These are phyloP conservation scores for Amphipyra berbera DNA, from an alignment of 2,888 invertebrate genomes.

Conservation along the genomic window DNA sequence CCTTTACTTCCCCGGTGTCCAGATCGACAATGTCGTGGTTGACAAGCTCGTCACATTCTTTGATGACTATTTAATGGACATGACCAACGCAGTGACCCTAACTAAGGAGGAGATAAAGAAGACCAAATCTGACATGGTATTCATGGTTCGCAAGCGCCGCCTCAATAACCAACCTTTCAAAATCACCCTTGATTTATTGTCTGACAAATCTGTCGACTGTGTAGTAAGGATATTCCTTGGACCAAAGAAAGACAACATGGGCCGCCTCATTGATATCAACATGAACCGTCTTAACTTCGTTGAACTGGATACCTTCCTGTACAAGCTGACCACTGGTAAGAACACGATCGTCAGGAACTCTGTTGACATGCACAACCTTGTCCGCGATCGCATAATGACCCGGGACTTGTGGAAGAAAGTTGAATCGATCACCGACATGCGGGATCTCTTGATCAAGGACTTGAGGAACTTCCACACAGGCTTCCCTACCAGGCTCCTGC, in stretches of 20 bases:
- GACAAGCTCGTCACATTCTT: constrained; percentile 92
- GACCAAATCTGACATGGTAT: constrained; percentile 83
- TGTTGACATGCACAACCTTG: constrained; percentile 91
- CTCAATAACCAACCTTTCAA: constrained; percentile 92
- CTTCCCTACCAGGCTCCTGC: constrained; percentile 92
- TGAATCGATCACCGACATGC: constrained; percentile 85
- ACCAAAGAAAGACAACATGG: constrained; percentile 91
- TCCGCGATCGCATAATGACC: constrained; percentile 92
- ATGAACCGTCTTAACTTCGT: constrained; percentile 91
- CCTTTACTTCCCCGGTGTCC: constrained; percentile 91
- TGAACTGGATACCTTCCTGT: constrained; percentile 91
- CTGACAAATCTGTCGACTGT: constrained; percentile 89
- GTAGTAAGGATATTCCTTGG: constrained; percentile 92
- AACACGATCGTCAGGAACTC: constrained; percentile 92
- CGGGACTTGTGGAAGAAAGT: constrained; percentile 91
- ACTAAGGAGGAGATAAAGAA: constrained; percentile 85
- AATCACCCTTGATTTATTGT: constrained; percentile 88
- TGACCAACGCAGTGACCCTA: constrained; percentile 90
- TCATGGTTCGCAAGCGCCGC: constrained; percentile 90
- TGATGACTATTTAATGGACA: constrained; percentile 91
- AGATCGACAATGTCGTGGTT: constrained; percentile 90
- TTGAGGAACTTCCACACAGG: constrained; percentile 89
- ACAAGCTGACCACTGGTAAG: constrained; percentile 90
- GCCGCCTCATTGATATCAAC: constrained; percentile 89
- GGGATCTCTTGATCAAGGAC: constrained; percentile 75